Percentiles rank a stretch among this genome's conserved stretches.
phyloP scores from a whole-genome alignment of 1,140 invertebrate species.

The Cotesia chilonis region DNA sequence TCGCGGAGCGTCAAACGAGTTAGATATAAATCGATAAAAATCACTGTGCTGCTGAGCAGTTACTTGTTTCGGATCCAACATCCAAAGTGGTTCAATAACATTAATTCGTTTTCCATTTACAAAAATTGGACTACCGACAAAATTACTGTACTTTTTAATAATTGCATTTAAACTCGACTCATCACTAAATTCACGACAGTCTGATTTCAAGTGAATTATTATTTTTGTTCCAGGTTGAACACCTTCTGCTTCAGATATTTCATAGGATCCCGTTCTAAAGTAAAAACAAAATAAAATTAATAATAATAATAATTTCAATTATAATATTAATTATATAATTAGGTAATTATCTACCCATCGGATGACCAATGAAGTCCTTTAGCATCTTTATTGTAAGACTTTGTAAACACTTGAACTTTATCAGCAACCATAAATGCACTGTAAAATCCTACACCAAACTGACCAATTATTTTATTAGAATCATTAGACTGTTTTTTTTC shows the following conservation, averaged over 20 bases:
- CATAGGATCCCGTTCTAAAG: constrained; percentile 83
- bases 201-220: constrained; percentile 86
- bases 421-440: constrained; percentile 97
- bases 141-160: constrained; percentile 97
- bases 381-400: constrained; percentile 69
- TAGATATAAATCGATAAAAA: constrained; percentile 89
- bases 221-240: constrained; percentile 93
- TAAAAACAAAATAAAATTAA: constrained; percentile 30
- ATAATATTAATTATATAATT: constrained; percentile 5
- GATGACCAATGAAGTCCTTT: constrained; percentile 86
- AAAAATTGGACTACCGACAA: constrained; percentile 91
- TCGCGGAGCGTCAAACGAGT: constrained; percentile 84
- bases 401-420: constrained; percentile 91
- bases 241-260: constrained; percentile 85
- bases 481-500: constrained; percentile 70
- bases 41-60: constrained; percentile 87
- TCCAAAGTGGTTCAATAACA: constrained; percentile 90
- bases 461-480: constrained; percentile 89
- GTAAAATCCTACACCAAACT: constrained; percentile 99
- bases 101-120: constrained; percentile 90
- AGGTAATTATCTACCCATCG: constrained; percentile 76
- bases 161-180: constrained; percentile 85
- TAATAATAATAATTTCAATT: not conserved
- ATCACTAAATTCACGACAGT: constrained; percentile 88
- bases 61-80: constrained; percentile 89